Evolutionary conservation across 1,140 invertebrate genomes (phyloP).

Genomic region (Drosophila sproati): DNA sequence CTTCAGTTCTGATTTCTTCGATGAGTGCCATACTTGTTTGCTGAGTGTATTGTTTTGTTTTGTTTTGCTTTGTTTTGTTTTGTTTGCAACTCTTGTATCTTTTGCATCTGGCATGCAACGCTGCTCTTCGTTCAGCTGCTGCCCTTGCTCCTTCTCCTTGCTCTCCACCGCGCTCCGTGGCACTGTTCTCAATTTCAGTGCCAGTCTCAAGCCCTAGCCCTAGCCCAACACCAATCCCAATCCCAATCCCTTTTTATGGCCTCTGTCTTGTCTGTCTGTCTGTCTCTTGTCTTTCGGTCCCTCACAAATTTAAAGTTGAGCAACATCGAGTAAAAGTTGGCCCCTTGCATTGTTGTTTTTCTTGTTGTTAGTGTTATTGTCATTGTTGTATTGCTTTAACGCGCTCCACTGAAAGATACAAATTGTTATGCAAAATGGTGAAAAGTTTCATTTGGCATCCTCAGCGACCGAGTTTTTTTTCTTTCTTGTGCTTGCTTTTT

Average conservation of each 20-base stretch:
- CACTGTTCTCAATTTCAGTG: constrained; percentile 3
- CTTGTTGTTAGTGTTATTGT: constrained; percentile 35
- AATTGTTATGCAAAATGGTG: constrained; percentile 83
- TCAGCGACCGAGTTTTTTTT: constrained; percentile 54
- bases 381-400: constrained; percentile 73
- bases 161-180: constrained; percentile 1
- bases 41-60: no score
- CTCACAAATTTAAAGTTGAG: constrained; percentile 72
- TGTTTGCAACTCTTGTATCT: constrained; percentile 29
- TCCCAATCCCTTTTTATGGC: constrained; percentile 64
- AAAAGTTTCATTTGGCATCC: constrained; percentile 78
- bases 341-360: constrained; percentile 58
- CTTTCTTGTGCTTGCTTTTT: constrained; percentile 9
- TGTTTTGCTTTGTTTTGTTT: not conserved
- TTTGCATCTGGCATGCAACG: constrained; percentile 46
- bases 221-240: constrained; percentile 36
- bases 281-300: constrained; percentile 6
- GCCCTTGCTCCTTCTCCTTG: not conserved
- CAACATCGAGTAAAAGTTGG: constrained; percentile 77
- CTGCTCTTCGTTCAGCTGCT: constrained; percentile 8
- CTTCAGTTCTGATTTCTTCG: no score
- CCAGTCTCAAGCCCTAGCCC: constrained; percentile 38
- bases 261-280: constrained; percentile 30
- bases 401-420: constrained; percentile 82
- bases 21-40: no score